Percentiles rank a stretch among this genome's conserved stretches.
These are phyloP conservation scores for Aphelinus certus DNA, from an alignment of 1,140 invertebrate species.

Conservation along the genomic window DNA sequence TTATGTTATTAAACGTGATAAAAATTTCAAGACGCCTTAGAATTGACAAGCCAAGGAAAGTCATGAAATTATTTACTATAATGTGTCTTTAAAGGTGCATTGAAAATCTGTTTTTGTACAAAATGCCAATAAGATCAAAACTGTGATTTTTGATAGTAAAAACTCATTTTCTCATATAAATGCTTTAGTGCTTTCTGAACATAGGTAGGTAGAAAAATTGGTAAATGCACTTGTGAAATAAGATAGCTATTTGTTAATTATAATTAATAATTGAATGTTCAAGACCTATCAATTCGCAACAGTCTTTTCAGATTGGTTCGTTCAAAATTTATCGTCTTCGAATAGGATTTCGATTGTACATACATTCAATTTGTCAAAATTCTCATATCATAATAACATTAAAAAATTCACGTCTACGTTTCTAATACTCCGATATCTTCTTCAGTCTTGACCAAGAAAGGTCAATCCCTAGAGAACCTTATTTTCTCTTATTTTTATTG, in stretches of 20 bases:
- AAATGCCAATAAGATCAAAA: slow-evolving; percentile 22
- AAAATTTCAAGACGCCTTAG: slow-evolving; percentile 12
- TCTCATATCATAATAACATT: slow-evolving; percentile 12
- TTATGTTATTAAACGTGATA: slow-evolving; percentile 30
- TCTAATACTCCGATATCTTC: slow-evolving; percentile 3
- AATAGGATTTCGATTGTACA: not conserved
- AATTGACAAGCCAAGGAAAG: slow-evolving; percentile 13
- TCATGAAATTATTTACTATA: slow-evolving; percentile 21
- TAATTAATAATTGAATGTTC: slow-evolving; percentile 26
- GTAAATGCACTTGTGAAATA: slow-evolving; percentile 32
- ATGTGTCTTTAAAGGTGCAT: slow-evolving; percentile 10
- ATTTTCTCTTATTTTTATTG: no score
- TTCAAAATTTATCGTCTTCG: slow-evolving; percentile 11
- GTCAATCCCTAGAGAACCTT: slow-evolving; percentile 17
- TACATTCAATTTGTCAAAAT: not conserved
- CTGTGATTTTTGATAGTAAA: slow-evolving; percentile 33
- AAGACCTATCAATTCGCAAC: slow-evolving; percentile 18
- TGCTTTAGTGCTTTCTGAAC: not conserved
- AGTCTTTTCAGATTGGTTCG: slow-evolving; percentile 18
- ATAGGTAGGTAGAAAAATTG: slow-evolving; percentile 7
- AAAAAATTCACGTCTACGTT: slow-evolving; percentile 14
- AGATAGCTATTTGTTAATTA: slow-evolving; percentile 24
- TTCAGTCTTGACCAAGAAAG: slow-evolving; percentile 3
- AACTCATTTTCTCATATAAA: slow-evolving; percentile 13
- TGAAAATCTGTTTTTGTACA: slow-evolving; percentile 24